Conservation (phyloP, 2,113 vertebrate species). For the Eudyptes chrysolophus region DNA sequence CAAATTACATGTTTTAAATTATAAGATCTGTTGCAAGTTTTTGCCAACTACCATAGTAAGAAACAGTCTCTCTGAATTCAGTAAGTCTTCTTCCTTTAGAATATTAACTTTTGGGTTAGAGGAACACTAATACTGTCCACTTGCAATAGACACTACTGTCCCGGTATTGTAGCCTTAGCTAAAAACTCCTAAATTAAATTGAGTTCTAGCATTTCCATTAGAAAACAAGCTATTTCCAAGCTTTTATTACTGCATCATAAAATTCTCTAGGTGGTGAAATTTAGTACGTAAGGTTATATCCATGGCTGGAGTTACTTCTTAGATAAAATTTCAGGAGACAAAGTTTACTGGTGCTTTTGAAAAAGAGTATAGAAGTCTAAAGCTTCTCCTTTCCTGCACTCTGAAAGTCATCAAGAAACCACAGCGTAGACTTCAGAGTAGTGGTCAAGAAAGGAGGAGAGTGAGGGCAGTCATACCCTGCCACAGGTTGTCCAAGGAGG, state of each 20-base stretch:
- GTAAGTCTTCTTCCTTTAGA: background rate
- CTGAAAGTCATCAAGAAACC: background rate
- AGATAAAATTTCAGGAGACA: background rate
- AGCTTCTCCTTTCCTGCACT: background rate
- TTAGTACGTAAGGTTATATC: background rate
- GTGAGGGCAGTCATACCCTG: background rate
- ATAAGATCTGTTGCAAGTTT: background rate
- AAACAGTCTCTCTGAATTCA: background rate
- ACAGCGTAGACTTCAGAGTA: background rate
- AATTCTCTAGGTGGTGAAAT: background rate
- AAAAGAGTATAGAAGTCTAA: background rate
- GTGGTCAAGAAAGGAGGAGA: background rate
- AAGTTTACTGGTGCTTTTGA: background rate
- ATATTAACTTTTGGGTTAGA: background rate
- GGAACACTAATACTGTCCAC: background rate
- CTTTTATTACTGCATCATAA: background rate
- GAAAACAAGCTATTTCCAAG: background rate
- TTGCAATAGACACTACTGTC: background rate
- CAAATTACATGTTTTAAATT: background rate
- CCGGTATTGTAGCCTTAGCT: background rate
- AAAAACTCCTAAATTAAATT: background rate
- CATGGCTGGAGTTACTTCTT: background rate
- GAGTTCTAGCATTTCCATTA: background rate
- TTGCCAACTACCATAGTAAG: background rate
- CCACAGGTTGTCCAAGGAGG: background rate